These are phyloP conservation scores for Nomada fucata DNA, from an alignment of 2,888 invertebrate species.

Conservation along the genomic window DNA sequence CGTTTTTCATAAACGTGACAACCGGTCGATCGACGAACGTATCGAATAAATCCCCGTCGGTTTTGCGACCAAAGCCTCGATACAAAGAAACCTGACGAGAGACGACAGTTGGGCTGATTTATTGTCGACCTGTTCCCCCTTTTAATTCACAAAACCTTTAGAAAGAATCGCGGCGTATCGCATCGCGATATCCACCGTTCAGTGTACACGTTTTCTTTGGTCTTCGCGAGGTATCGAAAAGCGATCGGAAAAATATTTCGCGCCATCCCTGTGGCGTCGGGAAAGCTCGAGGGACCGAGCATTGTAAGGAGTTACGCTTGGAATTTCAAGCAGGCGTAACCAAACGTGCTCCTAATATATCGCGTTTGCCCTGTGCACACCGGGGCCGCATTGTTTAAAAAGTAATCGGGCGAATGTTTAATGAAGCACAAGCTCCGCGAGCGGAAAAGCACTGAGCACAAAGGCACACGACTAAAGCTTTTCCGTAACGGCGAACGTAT, in stretches of 20 bases:
- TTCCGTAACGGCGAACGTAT: neutral
- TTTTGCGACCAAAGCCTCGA: constrained; percentile 18
- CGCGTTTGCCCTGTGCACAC: neutral
- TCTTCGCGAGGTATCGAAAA: neutral
- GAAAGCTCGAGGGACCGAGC: neutral
- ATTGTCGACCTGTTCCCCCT: constrained; percentile 30
- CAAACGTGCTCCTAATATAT: neutral
- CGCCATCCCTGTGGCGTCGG: neutral
- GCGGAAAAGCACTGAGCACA: neutral
- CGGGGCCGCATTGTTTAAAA: neutral
- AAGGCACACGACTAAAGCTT: neutral
- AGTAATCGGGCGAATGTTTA: constrained; percentile 15
- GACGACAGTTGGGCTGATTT: constrained; percentile 37
- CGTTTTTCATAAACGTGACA: constrained; percentile 1
- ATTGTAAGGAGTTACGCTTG: neutral
- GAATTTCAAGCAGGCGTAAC: neutral
- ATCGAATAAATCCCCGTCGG: constrained; percentile 33
- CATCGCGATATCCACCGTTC: neutral
- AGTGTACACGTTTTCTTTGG: neutral
- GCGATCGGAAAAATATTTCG: neutral
- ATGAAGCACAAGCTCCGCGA: neutral
- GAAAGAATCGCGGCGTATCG: constrained; percentile 1
- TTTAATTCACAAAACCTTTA: constrained; percentile 15
- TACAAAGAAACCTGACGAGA: constrained; percentile 25
- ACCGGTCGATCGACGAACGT: neutral